A percentile compares a stretch with the other conserved stretches of the same genome.
These are phyloP conservation scores for Apodemia duryi DNA, from an alignment of 2,888 invertebrate genomes.

Conservation along the genomic window DNA sequence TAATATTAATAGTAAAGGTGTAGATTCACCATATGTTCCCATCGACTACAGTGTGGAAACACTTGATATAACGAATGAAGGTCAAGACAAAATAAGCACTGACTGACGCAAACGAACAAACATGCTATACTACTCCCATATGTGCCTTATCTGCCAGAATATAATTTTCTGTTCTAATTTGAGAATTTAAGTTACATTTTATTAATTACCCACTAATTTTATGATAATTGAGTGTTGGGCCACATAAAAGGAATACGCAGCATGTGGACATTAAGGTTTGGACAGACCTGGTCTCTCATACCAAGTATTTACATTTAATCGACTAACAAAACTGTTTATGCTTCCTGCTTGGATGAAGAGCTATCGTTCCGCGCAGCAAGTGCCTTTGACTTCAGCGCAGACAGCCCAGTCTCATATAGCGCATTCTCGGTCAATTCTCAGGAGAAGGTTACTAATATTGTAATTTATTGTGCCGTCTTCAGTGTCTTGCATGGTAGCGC, in stretches of 20 bases:
- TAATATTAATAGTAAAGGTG: too few relatives aligned
- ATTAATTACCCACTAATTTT: background rate
- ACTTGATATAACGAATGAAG: too few relatives aligned
- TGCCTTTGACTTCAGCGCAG: slow-evolving; percentile 70
- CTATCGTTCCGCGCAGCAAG: slow-evolving; percentile 71
- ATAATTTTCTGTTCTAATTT: background rate
- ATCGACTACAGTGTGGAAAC: too few relatives aligned
- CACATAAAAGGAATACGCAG: too few relatives aligned
- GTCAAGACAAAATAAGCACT: too few relatives aligned
- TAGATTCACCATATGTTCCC: too few relatives aligned
- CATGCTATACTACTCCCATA: too few relatives aligned
- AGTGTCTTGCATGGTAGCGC: background rate
- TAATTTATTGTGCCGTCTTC: slow-evolving; percentile 16
- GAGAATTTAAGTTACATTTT: background rate
- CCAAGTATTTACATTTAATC: slow-evolving; percentile 14
- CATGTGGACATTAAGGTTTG: background rate
- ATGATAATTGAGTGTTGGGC: background rate
- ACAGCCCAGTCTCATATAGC: slow-evolving; percentile 67
- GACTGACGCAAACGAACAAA: too few relatives aligned
- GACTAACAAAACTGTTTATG: slow-evolving; percentile 25
- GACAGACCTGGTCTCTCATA: background rate
- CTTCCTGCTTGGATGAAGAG: slow-evolving; percentile 39
- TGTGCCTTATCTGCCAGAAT: too few relatives aligned
- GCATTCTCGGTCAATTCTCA: slow-evolving; percentile 70
- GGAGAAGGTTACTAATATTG: slow-evolving; percentile 72